These are phyloP conservation scores for Andrena camellia DNA, from an alignment of 2,888 invertebrate species.

Conservation along the genomic window DNA sequence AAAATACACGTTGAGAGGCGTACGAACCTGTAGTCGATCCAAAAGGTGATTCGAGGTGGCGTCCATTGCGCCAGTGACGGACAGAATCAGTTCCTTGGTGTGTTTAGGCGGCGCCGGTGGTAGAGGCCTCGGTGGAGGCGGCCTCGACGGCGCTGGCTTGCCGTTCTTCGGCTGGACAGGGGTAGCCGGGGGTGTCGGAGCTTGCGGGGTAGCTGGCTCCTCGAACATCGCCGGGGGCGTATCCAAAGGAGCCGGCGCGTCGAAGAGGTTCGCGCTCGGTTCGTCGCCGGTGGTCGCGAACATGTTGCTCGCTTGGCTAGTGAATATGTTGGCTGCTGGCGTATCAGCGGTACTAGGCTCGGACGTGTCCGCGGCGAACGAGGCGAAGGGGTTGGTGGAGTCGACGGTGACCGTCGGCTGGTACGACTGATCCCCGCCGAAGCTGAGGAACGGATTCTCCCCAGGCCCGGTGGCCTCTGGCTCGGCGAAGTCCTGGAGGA, in stretches of 20 bases:
- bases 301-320: slow-evolving; percentile 50
- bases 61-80: slow-evolving; percentile 95
- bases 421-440: slow-evolving; percentile 75
- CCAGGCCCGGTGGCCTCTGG: slow-evolving; percentile 71
- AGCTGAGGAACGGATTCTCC: slow-evolving; percentile 83
- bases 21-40: slow-evolving; percentile 90
- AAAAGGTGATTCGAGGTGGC: slow-evolving; percentile 94
- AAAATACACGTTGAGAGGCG: too few species aligned
- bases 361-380: slow-evolving; percentile 77
- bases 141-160: slow-evolving; percentile 70
- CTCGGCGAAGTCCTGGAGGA: slow-evolving; percentile 86
- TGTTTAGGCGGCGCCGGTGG: slow-evolving; percentile 88
- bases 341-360: slow-evolving; percentile 59
- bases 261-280: slow-evolving; percentile 55
- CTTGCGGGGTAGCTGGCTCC: background rate
- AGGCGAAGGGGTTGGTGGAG: slow-evolving; percentile 84
- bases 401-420: slow-evolving; percentile 73
- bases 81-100: slow-evolving; percentile 94
- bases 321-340: slow-evolving; percentile 62
- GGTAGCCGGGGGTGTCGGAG: background rate
- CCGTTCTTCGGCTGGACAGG: slow-evolving; percentile 63
- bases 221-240: slow-evolving; percentile 20
- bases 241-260: slow-evolving; percentile 18
- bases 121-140: slow-evolving; percentile 85
- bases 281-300: slow-evolving; percentile 42